Percentiles rank a stretch among this genome's conserved stretches.
These are phyloP conservation scores for Drosophila orena DNA, from an alignment of 1,140 invertebrate genomes.

Conservation along the genomic window DNA sequence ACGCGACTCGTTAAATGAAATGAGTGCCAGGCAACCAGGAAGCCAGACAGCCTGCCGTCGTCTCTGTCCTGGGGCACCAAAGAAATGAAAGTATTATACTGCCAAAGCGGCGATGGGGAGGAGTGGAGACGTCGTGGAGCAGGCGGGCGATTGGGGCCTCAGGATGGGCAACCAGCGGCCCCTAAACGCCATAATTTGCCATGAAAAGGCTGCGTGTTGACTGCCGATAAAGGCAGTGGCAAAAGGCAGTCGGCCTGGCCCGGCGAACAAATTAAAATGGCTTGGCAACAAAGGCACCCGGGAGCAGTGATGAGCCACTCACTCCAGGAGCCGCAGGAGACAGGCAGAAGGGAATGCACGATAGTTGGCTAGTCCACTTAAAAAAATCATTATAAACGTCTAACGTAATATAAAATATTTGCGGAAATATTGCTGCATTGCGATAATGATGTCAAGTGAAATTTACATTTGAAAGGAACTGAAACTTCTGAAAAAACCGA, in stretches of 20 bases:
- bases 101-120: background rate
- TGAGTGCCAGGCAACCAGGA: constrained; percentile 34
- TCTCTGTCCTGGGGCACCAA: constrained; percentile 56
- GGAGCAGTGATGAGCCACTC: constrained; percentile 40
- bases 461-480: too few species aligned
- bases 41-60: constrained; percentile 56
- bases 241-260: constrained; percentile 57
- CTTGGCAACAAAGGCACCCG: constrained; percentile 62
- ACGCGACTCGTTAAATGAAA: constrained; percentile 79
- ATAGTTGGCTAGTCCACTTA: constrained; percentile 54
- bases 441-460: too few species aligned
- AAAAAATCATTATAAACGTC: background rate
- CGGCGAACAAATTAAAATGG: constrained; percentile 61
- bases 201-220: constrained; percentile 83
- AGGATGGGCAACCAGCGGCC: constrained; percentile 14
- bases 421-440: too few species aligned
- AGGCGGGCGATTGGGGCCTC: background rate
- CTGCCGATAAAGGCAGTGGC: constrained; percentile 72
- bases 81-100: constrained; percentile 43
- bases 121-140: background rate
- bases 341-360: constrained; percentile 37
- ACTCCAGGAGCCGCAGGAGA: constrained; percentile 17
- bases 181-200: constrained; percentile 81
- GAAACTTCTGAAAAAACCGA: too few species aligned
- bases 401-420: background rate